Conservation (phyloP, 2,888 invertebrate species). For the Napeogenes sylphis region DNA sequence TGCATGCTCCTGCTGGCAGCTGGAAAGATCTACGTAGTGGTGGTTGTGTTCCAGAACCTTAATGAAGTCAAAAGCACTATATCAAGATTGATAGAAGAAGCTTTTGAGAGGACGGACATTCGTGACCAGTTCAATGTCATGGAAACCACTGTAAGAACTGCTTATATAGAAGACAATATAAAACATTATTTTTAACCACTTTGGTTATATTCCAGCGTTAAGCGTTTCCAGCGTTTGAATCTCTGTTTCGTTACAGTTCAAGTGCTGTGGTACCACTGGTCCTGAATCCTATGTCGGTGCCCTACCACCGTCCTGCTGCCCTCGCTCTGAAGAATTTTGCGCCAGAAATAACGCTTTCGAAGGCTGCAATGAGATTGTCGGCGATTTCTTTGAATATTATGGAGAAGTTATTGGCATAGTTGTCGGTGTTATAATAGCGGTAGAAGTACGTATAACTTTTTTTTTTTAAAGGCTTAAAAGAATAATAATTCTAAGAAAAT, state of each 20-base stretch:
- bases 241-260: constrained; percentile 42
- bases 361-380: constrained; percentile 44
- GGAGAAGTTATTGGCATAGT: constrained; percentile 44
- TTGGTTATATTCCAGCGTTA: too few relatives aligned
- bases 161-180: not conserved
- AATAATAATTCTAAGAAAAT: too few relatives aligned
- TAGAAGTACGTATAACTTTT: constrained; percentile 46
- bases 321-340: constrained; percentile 33
- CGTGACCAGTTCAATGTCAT: constrained; percentile 41
- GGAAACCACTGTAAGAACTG: constrained; percentile 46
- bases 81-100: constrained; percentile 43
- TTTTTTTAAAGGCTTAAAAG: not conserved
- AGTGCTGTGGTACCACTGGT: constrained; percentile 56
- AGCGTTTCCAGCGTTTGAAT: too few relatives aligned
- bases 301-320: constrained; percentile 49
- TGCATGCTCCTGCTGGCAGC: constrained; percentile 50
- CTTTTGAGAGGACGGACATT: constrained; percentile 37
- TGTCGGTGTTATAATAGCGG: constrained; percentile 41
- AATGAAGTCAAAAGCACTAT: constrained; percentile 34
- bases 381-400: constrained; percentile 44
- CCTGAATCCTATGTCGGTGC: constrained; percentile 38
- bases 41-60: constrained; percentile 46
- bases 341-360: constrained; percentile 28
- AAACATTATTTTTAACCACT: too few relatives aligned
- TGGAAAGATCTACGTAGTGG: constrained; percentile 48